phyloP scores from a whole-genome alignment of 1,140 invertebrate genomes.

The Chlorops oryzae region DNA sequence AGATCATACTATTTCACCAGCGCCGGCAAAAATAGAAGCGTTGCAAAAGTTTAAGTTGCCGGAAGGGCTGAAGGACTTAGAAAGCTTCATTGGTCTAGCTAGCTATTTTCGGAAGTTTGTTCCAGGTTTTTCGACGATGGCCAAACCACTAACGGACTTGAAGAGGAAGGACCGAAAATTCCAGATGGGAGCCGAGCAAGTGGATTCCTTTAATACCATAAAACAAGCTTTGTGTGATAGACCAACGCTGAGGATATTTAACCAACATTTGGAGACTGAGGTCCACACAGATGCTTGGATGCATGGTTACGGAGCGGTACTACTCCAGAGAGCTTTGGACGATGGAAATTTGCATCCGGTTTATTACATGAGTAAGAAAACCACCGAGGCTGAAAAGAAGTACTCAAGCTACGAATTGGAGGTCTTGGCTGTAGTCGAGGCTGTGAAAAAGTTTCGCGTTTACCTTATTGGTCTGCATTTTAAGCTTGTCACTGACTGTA shows the following conservation, averaged over 20 bases:
- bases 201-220: constrained; percentile 6
- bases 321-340: constrained; percentile 31
- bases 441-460: constrained; percentile 26
- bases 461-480: constrained; percentile 20
- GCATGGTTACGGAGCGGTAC: constrained; percentile 29
- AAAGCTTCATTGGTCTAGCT: constrained; percentile 39
- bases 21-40: constrained; percentile 27
- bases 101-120: constrained; percentile 43
- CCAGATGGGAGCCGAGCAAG: constrained; percentile 2
- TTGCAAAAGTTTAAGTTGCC: constrained; percentile 24
- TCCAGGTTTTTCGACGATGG: constrained; percentile 26
- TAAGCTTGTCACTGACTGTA: constrained; percentile 29
- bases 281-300: constrained; percentile 40
- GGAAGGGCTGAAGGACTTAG: constrained; percentile 21
- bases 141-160: constrained; percentile 32
- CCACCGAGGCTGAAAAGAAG: constrained; percentile 28
- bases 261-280: constrained; percentile 30
- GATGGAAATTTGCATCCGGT: constrained; percentile 48
- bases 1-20: constrained; percentile 27
- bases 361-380: constrained; percentile 46
- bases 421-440: constrained; percentile 48
- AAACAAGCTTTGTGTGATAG: constrained; percentile 18
- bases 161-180: constrained; percentile 20
- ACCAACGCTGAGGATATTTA: constrained; percentile 41
- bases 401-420: constrained; percentile 45